Percentiles rank a stretch among this genome's conserved stretches.
Evolutionary conservation across 2,797 vertebrate species (phyloP).

Genomic region (Babyrousa celebensis): DNA sequence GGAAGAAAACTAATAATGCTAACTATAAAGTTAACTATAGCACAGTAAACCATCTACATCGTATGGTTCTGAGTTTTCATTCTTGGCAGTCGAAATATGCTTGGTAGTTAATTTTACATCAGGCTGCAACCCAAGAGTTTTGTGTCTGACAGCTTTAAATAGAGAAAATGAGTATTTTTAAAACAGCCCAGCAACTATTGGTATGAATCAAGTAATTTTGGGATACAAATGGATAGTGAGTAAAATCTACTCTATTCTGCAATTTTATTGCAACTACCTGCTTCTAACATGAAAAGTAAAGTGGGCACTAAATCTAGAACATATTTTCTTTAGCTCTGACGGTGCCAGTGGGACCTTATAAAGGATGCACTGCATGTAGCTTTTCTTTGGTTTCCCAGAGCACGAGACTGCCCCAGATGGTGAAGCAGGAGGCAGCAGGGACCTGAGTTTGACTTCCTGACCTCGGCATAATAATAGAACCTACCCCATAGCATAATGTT

Average conservation of each 20-base stretch:
- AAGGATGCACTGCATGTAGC: background rate
- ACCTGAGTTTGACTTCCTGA: background rate
- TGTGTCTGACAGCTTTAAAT: conserved; percentile 79
- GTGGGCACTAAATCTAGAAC: conserved; percentile 12
- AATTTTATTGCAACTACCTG: conserved; percentile 61
- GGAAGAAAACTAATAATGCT: conserved; percentile 55
- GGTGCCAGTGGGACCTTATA: background rate
- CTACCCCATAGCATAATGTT: background rate
- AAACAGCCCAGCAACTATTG: conserved; percentile 68
- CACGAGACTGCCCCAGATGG: background rate
- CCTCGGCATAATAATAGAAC: background rate
- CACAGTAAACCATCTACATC: conserved; percentile 52
- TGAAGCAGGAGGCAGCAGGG: background rate
- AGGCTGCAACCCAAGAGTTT: conserved; percentile 72
- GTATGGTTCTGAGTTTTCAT: conserved; percentile 69
- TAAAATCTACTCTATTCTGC: conserved; percentile 62
- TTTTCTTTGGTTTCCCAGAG: background rate
- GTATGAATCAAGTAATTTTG: conserved; percentile 76
- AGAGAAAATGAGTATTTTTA: conserved; percentile 82
- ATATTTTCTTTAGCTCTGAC: background rate
- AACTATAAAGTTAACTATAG: conserved; percentile 66
- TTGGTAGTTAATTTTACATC: conserved; percentile 78
- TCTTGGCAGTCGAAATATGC: conserved; percentile 73
- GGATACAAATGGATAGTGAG: conserved; percentile 50
- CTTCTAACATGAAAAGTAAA: conserved; percentile 39